Percentiles rank a stretch among this genome's conserved stretches.
Conservation (phyloP, 1,140 invertebrate genomes). For the Cryptotermes secundus region DNA sequence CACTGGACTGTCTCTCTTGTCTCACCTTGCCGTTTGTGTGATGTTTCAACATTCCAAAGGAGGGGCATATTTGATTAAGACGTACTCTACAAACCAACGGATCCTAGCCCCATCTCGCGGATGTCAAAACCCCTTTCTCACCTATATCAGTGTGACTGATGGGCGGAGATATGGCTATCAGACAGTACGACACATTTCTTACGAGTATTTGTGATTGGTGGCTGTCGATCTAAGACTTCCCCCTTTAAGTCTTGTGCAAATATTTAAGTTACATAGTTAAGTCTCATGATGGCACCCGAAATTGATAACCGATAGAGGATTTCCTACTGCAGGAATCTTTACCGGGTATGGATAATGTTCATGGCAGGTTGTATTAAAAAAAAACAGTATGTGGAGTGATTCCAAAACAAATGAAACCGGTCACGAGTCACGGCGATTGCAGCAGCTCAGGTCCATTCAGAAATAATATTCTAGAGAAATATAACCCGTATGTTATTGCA, state of each 20-base stretch:
- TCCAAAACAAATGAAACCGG: too few species aligned
- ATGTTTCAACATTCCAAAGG: not conserved
- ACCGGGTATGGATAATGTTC: not conserved
- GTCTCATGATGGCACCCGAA: not conserved
- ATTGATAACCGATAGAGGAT: not conserved
- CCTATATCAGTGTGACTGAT: not conserved
- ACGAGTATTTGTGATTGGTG: conserved; percentile 5
- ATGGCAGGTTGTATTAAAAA: too few species aligned
- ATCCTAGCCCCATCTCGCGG: not conserved
- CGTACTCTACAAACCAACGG: too few species aligned
- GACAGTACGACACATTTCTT: not conserved
- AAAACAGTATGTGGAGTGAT: too few species aligned
- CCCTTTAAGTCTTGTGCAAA: not conserved
- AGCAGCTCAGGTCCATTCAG: too few species aligned
- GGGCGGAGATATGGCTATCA: not conserved
- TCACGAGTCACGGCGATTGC: too few species aligned
- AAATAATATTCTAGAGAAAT: too few species aligned
- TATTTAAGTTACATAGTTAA: not conserved
- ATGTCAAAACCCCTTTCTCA: not conserved
- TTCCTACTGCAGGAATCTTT: not conserved
- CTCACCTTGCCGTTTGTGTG: not conserved
- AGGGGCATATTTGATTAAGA: conserved; percentile 13
- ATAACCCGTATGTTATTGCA: too few species aligned
- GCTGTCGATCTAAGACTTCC: conserved; percentile 17
- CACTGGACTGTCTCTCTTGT: not conserved